Conservation (phyloP, 2,797 vertebrate genomes). For the Acanthis flammea region DNA sequence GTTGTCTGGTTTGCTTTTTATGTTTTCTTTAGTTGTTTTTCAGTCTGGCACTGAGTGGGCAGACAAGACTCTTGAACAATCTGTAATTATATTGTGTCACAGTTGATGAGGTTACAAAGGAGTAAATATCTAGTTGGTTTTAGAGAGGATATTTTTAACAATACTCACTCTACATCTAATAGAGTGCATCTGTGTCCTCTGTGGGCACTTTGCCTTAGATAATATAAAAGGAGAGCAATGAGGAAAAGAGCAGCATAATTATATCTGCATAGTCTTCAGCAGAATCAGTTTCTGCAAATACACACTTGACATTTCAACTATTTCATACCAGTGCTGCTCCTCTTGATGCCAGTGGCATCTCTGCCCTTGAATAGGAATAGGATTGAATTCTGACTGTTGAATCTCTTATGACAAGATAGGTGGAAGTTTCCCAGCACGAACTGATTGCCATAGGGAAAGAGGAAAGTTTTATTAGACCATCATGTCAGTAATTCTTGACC, state of each 20-base stretch:
- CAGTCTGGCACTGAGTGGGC: constrained; percentile 44
- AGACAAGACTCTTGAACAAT: constrained; percentile 62
- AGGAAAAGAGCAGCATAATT: constrained; percentile 14
- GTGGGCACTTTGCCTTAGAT: constrained; percentile 56
- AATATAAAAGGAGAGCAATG: constrained; percentile 34
- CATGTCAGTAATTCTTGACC: neutral
- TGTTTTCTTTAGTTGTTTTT: constrained; percentile 51
- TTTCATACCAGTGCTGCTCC: constrained; percentile 1
- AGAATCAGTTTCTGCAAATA: constrained; percentile 51
- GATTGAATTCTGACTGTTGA: constrained; percentile 10
- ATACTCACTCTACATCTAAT: constrained; percentile 52
- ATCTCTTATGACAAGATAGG: neutral
- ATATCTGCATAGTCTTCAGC: constrained; percentile 32
- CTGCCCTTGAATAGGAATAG: constrained; percentile 30
- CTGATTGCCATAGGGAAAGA: neutral
- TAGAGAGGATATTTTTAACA: constrained; percentile 62
- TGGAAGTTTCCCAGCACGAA: constrained; percentile 16
- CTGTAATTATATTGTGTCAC: constrained; percentile 67
- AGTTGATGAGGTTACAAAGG: constrained; percentile 68
- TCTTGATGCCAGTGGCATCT: constrained; percentile 19
- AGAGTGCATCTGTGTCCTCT: constrained; percentile 56
- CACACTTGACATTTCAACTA: constrained; percentile 51
- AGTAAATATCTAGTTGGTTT: constrained; percentile 65
- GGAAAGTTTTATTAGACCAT: constrained; percentile 9
- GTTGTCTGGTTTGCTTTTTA: constrained; percentile 1